A percentile compares a stretch with the other conserved stretches of the same genome.
Evolutionary conservation across 2,113 vertebrate species (phyloP).

Genomic region (Lamprotornis superbus): DNA sequence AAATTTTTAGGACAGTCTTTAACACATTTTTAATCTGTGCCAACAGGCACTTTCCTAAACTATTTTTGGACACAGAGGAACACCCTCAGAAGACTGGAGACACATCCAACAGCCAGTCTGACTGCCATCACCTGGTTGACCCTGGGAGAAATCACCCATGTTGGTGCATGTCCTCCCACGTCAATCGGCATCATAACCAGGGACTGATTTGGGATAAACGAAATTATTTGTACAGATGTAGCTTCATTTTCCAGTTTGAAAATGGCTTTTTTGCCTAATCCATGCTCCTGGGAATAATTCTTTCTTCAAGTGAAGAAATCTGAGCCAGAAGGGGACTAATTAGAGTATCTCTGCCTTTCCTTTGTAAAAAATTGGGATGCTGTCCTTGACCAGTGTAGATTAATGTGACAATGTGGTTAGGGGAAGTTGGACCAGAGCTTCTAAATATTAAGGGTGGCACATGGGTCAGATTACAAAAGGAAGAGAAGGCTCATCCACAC

Average conservation of each 20-base stretch:
- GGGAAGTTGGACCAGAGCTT: not conserved
- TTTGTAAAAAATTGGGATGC: not conserved
- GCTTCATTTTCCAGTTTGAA: not conserved
- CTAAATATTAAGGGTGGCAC: not conserved
- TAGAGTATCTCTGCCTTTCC: not conserved
- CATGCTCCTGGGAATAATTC: not conserved
- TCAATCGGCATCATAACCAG: not conserved
- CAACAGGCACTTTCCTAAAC: not conserved
- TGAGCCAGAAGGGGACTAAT: not conserved
- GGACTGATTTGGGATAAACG: rapidly evolving
- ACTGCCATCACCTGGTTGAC: not conserved
- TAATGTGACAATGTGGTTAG: not conserved
- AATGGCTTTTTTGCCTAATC: not conserved
- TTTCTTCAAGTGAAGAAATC: not conserved
- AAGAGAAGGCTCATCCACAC: not conserved
- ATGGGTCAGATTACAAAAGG: not conserved
- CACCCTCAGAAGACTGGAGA: not conserved
- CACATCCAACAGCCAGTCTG: not conserved
- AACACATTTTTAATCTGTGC: not conserved
- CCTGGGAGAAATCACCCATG: not conserved
- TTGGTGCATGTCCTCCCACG: not conserved
- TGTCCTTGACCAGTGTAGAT: rapidly evolving
- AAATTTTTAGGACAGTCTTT: not conserved
- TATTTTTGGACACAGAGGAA: not conserved
- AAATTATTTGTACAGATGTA: not conserved